Conservation (phyloP, 2,797 vertebrate genomes). For the Trachurus trachurus region DNA sequence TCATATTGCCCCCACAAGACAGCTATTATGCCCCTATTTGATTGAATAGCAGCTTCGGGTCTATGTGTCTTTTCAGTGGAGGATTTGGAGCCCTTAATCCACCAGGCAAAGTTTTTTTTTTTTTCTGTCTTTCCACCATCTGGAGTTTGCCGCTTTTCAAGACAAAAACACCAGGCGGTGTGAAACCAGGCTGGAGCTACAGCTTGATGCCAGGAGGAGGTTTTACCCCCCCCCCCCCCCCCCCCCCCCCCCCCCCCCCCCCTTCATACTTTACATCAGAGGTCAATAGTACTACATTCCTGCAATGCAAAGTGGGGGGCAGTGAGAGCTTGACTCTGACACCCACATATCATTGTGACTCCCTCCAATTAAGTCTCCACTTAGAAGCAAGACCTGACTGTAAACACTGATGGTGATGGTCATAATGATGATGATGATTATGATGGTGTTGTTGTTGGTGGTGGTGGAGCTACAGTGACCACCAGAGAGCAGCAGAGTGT, state of each 20-base stretch:
- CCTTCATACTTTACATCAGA: constrained; percentile 65
- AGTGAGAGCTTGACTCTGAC: constrained; percentile 30
- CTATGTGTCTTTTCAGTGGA: constrained; percentile 82
- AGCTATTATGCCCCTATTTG: constrained; percentile 80
- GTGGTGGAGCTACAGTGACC: constrained; percentile 63
- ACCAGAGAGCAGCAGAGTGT: constrained; percentile 81
- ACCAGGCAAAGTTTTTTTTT: constrained; percentile 82
- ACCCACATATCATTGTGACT: constrained; percentile 25
- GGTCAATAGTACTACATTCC: constrained; percentile 68
- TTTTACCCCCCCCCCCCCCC: constrained; percentile 4
- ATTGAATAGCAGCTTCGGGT: constrained; percentile 79
- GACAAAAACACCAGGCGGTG: constrained; percentile 86
- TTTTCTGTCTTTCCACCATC: constrained; percentile 80
- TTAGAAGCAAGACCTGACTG: constrained; percentile 10
- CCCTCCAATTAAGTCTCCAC: constrained; percentile 17
- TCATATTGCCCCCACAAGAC: constrained; percentile 70
- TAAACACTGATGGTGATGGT: constrained; percentile 33
- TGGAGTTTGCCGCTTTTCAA: constrained; percentile 86
- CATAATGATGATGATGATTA: constrained; percentile 12
- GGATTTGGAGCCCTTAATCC: constrained; percentile 87
- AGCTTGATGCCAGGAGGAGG: constrained; percentile 66
- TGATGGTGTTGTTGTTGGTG: constrained; percentile 14
- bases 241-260: background rate
- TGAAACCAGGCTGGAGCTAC: constrained; percentile 77
- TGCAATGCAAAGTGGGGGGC: constrained; percentile 49